Conservation (phyloP, 2,113 vertebrate genomes). For the Nycticryphes semicollaris region DNA sequence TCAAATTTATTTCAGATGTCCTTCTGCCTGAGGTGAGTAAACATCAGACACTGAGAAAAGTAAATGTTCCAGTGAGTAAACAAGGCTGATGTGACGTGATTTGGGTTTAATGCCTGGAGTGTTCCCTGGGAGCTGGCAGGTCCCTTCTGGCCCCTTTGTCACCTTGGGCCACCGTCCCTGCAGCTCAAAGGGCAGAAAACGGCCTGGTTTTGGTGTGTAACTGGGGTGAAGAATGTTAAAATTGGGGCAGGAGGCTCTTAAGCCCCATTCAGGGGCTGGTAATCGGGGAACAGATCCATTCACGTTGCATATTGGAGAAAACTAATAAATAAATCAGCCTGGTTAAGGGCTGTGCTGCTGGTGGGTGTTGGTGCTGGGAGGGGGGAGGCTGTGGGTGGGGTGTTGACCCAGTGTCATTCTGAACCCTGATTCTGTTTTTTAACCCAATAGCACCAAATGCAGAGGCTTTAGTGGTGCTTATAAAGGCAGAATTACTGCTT, state of each 20-base stretch:
- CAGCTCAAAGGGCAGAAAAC: neutral
- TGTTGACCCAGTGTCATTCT: neutral
- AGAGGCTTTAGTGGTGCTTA: neutral
- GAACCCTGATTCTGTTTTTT: neutral
- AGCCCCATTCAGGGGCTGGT: neutral
- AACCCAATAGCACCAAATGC: neutral
- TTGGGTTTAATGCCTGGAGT: accelerated
- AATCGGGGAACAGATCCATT: accelerated
- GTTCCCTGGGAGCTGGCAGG: neutral
- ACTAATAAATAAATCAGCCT: no score
- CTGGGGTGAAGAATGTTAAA: no score
- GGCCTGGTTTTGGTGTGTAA: accelerated
- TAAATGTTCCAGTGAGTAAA: conserved; percentile 33
- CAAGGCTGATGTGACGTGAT: accelerated
- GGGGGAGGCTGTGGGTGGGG: neutral
- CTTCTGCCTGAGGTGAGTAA: conserved; percentile 89
- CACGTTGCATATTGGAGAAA: accelerated
- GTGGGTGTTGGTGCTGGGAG: neutral
- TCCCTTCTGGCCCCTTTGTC: neutral
- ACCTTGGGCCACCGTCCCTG: no score
- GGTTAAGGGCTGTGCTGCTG: neutral
- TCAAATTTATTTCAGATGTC: conserved; percentile 87
- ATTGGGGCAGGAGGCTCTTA: neutral
- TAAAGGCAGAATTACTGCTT: neutral
- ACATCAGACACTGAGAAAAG: accelerated